phyloP scores from a whole-genome alignment of 2,888 invertebrate species.

The Ophion slaviceki region DNA sequence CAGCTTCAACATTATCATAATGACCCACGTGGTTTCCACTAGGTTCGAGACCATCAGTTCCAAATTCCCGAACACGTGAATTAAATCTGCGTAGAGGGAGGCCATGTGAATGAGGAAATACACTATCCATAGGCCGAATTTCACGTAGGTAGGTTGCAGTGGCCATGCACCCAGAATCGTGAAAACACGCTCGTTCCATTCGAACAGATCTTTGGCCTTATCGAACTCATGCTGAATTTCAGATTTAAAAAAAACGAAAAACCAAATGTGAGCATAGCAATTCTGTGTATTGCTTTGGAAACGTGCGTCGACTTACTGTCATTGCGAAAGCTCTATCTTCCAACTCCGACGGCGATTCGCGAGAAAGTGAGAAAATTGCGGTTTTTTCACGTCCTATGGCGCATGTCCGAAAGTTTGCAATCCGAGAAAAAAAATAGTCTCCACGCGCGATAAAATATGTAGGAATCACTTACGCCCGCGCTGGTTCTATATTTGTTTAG shows the following conservation, averaged over 20 bases:
- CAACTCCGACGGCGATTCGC: not conserved
- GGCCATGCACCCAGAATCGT: constrained; percentile 56
- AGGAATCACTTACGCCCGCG: constrained; percentile 4
- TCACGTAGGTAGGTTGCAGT: constrained; percentile 33
- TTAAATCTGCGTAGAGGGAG: constrained; percentile 43
- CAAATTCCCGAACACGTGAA: constrained; percentile 49
- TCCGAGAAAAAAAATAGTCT: not conserved
- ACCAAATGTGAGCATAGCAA: too few species aligned
- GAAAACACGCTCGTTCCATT: constrained; percentile 55
- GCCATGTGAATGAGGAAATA: constrained; percentile 50
- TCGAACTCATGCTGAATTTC: constrained; percentile 45
- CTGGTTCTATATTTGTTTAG: not conserved
- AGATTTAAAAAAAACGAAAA: not conserved
- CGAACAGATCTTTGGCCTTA: constrained; percentile 57
- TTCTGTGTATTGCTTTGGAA: not conserved
- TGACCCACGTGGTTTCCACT: constrained; percentile 38
- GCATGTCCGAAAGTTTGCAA: constrained; percentile 4
- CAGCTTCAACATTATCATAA: constrained; percentile 53
- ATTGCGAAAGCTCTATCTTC: not conserved
- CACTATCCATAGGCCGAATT: constrained; percentile 42
- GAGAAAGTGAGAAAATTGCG: not conserved
- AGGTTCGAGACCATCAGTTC: constrained; percentile 58
- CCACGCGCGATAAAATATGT: not conserved
- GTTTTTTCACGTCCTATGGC: not conserved
- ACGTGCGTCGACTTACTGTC: not conserved